A percentile compares a stretch with the other conserved stretches of the same genome.
Conservation (phyloP, 2,888 invertebrate genomes). For the Drosophila mercatorum region DNA sequence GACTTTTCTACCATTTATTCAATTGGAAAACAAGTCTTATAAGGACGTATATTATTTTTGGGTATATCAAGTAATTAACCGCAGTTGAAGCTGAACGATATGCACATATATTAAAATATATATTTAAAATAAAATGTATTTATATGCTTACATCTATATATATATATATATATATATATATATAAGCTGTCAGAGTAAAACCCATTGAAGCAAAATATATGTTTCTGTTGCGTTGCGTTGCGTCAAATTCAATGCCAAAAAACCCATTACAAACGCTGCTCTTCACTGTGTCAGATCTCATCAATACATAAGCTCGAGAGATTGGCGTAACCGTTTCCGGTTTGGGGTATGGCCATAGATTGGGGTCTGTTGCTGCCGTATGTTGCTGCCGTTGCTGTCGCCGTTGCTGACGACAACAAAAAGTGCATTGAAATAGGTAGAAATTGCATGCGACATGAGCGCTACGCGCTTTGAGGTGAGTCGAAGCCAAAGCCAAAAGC, state of each 20-base stretch:
- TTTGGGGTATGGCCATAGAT: conserved; percentile 32
- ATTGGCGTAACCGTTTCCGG: conserved; percentile 75
- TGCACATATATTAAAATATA: background rate
- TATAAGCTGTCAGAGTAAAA: conserved; percentile 31
- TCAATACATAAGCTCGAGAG: conserved; percentile 69
- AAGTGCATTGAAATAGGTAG: conserved; percentile 41
- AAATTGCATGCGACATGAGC: conserved; percentile 53
- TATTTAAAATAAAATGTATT: background rate
- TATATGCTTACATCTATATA: conserved; percentile 12
- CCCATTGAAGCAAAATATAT: conserved; percentile 44
- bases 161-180: conserved; percentile 11
- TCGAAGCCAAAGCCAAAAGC: conserved; percentile 62
- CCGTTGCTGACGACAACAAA: conserved; percentile 44
- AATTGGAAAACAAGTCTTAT: background rate
- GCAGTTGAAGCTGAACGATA: background rate
- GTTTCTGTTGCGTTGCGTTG: conserved; percentile 35
- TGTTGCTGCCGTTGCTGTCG: background rate
- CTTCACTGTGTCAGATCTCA: conserved; percentile 65
- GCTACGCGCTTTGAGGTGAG: conserved; percentile 51
- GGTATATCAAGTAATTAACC: background rate
- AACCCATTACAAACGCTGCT: conserved; percentile 66
- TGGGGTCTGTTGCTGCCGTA: conserved; percentile 13
- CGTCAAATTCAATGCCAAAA: conserved; percentile 70
- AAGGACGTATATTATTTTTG: background rate
- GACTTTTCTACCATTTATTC: too few relatives aligned